Evolutionary conservation across 2,888 invertebrate species (phyloP), one percentile per base, ranked within the genome.

Genomic region (Teleiodes luculella): DNA sequence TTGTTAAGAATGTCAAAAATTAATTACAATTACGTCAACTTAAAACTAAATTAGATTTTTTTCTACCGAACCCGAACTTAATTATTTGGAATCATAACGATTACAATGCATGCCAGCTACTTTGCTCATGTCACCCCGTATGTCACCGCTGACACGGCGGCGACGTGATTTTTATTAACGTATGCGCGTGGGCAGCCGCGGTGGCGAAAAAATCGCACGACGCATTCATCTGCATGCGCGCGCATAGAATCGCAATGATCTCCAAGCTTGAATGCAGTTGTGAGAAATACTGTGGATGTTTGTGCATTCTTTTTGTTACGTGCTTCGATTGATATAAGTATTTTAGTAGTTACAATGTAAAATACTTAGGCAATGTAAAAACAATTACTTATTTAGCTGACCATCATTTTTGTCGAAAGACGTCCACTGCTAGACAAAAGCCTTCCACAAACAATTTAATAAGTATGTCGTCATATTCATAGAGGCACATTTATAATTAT

Each of bases 101-200:
- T 30, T 30, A 30, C 35, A 48, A 35, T 30, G n/a, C 52, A 31
- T 4, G 7, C 14, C 20, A 24, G 13, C 16, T 1, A 28, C 24
- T 10, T 39, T 55, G 57, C 65, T 56, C 65, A 57, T 78, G 80
- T 83, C 83, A 83, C 83, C 80, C 78, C 81, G 71, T 80, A 71
- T 76, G 76, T 81, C 82, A 79, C 70, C 51, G 59, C 61, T 70
- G 74, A 74, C 71, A 65, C 61, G 13, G 18, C 18, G 52, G 54
- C 58, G 65, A 72, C 72, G 72, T 68, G 67, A 64, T 66, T 76
- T 78, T 74, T 80, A 77, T 70, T 41, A 51, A 37, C 18, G 64
- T 64, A 72, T 72, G 66, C 67, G 63, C 52, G 52, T 35, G 55
- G 30, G 55, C 58, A 36, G 24, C 54, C 53, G 61, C 18, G 11